Percentiles rank a stretch among this genome's conserved stretches.
Evolutionary conservation across 2,797 vertebrate species (phyloP).

Genomic region (Oreochromis grahami): DNA sequence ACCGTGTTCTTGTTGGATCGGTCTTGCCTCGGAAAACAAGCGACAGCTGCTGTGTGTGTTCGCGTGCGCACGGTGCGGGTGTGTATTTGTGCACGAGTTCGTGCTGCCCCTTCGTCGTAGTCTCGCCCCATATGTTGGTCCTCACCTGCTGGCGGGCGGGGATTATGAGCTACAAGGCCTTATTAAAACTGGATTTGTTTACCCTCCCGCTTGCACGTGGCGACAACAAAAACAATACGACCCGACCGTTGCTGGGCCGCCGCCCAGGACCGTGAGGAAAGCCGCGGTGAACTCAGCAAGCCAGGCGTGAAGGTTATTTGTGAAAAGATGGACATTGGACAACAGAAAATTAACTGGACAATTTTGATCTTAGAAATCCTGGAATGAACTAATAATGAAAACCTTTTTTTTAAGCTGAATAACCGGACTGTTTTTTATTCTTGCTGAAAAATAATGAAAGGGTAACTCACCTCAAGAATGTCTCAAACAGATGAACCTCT

Average conservation of each 20-base stretch:
- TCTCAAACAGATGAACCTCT: background rate
- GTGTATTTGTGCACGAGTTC: background rate
- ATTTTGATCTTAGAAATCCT: background rate
- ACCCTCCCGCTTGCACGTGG: constrained; percentile 53
- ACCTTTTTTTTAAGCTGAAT: background rate
- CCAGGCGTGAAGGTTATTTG: background rate
- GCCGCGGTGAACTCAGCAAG: background rate
- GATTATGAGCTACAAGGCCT: constrained; percentile 79
- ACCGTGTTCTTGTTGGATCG: constrained; percentile 56
- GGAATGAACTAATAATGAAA: background rate
- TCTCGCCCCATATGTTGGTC: constrained; percentile 74
- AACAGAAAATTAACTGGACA: background rate
- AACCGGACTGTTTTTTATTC: background rate
- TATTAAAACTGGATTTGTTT: constrained; percentile 85
- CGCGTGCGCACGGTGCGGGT: background rate
- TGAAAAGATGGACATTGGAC: background rate
- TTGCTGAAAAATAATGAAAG: background rate
- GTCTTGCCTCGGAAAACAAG: constrained; percentile 62
- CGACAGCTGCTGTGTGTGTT: constrained; percentile 64
- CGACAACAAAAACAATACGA: constrained; percentile 57
- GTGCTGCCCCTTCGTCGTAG: constrained; percentile 7
- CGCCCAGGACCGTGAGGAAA: background rate
- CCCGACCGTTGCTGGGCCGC: background rate
- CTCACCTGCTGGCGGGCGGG: constrained; percentile 74
- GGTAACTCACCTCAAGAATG: background rate